Evolutionary conservation across 2,113 vertebrate genomes (phyloP), one percentile per base, ranked within the genome.

Genomic region (Thunnus thynnus): DNA sequence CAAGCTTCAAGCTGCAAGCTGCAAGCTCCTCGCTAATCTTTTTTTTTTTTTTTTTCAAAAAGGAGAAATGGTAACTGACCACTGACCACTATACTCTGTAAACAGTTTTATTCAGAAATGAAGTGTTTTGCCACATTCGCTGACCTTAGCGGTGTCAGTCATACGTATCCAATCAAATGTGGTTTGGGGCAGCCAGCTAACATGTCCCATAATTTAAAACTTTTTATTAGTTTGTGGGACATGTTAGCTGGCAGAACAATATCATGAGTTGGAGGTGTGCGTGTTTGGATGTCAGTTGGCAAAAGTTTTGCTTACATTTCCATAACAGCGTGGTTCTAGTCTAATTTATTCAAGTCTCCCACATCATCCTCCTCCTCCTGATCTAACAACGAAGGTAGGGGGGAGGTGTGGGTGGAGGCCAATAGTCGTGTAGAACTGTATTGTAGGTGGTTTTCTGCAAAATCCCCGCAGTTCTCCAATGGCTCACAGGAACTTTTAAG

Each of bases 301-400:
- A 76, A 73, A 54, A 76, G 47, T 27, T 16, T 76, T 73, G 50
- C 70, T 78, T 85, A 56, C 57, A 32, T 84, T 71, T 81, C 32
- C 30, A 54, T 77, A 67, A 68, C 6, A 72, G 11, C 36, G 17
- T 62, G 32, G 41, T 74, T 8, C 6, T 41, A 41, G 36, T 41
- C 47, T 51, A 17, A 75, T 83, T 76, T 83, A 75, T 83, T 81
- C 47, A 56, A 62, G 72, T 64, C 60, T 78, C 82, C 85, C 72
- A 87, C 76, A 56, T 68, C 48, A 7, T 41, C 36, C 46, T 58
- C 27, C 55, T n/a, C 75, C 79, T 32, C 77, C 84, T 36, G 13
- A 62, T 85, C 61, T 18, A 72, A 67, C 81, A 76, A 36, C 13
- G 1, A 69, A 87, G 68, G 82, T 77, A 9, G 36, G 9, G 72